Evolutionary conservation across 2,113 vertebrate species (phyloP), one percentile per base, ranked within the genome.

Genomic region (Vimba vimba): DNA sequence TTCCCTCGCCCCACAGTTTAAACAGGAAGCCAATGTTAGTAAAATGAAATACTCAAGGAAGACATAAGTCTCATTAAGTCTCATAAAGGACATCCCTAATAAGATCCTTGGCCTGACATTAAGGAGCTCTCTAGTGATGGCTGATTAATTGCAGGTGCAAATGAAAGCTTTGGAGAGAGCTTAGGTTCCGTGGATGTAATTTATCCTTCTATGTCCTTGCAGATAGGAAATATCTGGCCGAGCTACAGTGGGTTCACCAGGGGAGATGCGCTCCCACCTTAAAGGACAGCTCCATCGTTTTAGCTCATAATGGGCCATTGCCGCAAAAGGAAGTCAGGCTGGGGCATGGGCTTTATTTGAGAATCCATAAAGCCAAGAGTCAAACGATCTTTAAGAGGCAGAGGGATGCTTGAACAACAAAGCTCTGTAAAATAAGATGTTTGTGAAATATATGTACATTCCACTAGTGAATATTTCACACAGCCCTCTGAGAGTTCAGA

Each of bases 61-160:
- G 93, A 94, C 94, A 94, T 93, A 93, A 94, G 94, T 94, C 93
- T 94, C 94, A 95, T 95, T 95, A 94, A 93, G 89, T 88, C 91
- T 91, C 91, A 94, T 93, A 93, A 94, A 95, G 94, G 93, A 93
- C 92, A 94, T 90, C 92, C 91, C 93, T 94, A 93, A 94, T 95
- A 94, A 94, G 94, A 94, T 93, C 92, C 93, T 92, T 92, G 82
- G 89, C 90, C 92, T 94, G 94, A 94, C 94, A 92, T 94, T 92
- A 89, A 91, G 90, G 90, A 91, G 89, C 92, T 95, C 94, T 94
- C 91, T 88, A 90, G 93, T 95, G 95, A 95, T 94, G 93, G 92
- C 94, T 93, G 94, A 95, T 95, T 94, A 95, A 95, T 95, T 95
- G 94, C 93, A 88, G 88, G 91, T 92, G 92, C 92, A 93, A 94